phyloP scores from a whole-genome alignment of 2,797 vertebrate species.

The Synaphobranchus kaupii region DNA sequence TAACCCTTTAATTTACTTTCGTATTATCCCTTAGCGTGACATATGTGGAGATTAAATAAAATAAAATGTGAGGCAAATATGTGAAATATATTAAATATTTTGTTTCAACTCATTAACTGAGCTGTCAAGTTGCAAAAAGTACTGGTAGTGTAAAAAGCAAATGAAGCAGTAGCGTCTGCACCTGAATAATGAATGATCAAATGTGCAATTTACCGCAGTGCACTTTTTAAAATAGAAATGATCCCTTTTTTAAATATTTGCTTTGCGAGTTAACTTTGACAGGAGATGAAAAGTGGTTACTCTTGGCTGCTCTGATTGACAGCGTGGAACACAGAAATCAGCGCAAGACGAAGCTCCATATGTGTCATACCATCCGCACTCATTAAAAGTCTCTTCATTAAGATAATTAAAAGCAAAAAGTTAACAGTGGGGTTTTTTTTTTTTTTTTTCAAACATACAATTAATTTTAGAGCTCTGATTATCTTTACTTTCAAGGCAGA shows the following conservation, averaged over 20 bases:
- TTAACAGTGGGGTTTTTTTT: conserved; percentile 4
- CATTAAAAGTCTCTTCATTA: conserved; percentile 3
- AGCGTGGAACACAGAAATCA: not conserved
- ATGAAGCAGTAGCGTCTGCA: not conserved
- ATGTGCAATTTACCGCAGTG: not conserved
- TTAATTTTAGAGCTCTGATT: conserved; percentile 2
- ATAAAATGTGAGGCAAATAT: not conserved
- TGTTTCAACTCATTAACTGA: not conserved
- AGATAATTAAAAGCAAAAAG: conserved; percentile 8
- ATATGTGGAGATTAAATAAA: not conserved
- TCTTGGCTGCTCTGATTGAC: conserved; percentile 11
- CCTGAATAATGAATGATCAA: not conserved
- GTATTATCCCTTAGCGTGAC: not conserved
- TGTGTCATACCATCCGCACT: not conserved
- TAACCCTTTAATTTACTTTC: conserved; percentile 4
- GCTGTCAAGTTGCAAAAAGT: not conserved
- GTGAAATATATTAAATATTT: not conserved
- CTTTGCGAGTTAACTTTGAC: conserved; percentile 20
- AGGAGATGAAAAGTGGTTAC: conserved; percentile 13
- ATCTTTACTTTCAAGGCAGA: not conserved
- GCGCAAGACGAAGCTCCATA: not conserved
- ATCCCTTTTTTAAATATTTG: not conserved
- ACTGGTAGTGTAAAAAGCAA: not conserved
- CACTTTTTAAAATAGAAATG: conserved; percentile 2
- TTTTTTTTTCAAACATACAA: not conserved